Evolutionary conservation across 2,797 vertebrate species (phyloP).

Genomic region (Spatula versicolor): DNA sequence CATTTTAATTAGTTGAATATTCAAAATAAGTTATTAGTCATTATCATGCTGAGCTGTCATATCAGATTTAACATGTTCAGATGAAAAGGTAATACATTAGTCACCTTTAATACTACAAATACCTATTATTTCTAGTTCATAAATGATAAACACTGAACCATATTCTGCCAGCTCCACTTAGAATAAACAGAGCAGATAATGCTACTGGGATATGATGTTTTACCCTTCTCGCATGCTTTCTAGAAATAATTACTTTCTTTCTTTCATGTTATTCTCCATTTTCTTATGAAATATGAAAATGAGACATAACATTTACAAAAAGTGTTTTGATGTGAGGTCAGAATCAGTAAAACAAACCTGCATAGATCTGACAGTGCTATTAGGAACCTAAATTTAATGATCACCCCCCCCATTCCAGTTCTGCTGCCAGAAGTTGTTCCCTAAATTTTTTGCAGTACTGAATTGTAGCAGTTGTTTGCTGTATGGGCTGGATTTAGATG

Average conservation of each 20-base stretch:
- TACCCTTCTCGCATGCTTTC: not conserved
- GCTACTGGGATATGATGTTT: not conserved
- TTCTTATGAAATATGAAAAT: not conserved
- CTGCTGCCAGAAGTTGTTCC: not conserved
- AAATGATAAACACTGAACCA: slow-evolving; percentile 12
- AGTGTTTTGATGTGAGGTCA: not conserved
- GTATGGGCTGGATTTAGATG: not conserved
- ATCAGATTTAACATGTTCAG: slow-evolving; percentile 22
- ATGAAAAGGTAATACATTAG: slow-evolving; percentile 27
- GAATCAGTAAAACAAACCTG: not conserved
- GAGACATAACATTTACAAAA: not conserved
- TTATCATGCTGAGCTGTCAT: slow-evolving; percentile 22
- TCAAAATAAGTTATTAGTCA: slow-evolving; percentile 17
- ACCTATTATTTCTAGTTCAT: slow-evolving; percentile 14
- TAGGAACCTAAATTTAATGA: not conserved
- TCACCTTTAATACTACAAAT: slow-evolving; percentile 38
- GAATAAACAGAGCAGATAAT: not conserved
- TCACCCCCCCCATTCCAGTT: not conserved
- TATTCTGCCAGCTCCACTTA: not conserved
- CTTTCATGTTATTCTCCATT: not conserved
- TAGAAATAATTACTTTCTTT: not conserved
- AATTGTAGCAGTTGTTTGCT: not conserved
- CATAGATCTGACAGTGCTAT: not conserved
- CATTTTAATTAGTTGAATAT: slow-evolving; percentile 29
- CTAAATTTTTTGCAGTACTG: not conserved